Percentiles rank a stretch among this genome's conserved stretches.
These are phyloP conservation scores for Papilio demoleus DNA, from an alignment of 2,888 invertebrate species.

Conservation along the genomic window DNA sequence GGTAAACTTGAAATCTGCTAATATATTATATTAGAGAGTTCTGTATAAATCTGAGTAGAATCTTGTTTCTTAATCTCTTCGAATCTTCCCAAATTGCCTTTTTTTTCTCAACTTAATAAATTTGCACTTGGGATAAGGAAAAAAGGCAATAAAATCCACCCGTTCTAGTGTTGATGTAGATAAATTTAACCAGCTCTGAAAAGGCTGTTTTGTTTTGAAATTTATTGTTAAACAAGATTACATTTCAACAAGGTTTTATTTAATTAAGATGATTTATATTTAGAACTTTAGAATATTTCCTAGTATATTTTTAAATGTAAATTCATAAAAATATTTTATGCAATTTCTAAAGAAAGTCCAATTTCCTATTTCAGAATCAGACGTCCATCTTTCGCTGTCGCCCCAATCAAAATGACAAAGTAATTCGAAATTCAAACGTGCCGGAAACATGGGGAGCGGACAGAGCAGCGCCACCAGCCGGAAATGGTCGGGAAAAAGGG, in stretches of 20 bases:
- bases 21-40: too few relatives aligned
- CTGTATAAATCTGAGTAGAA: background rate
- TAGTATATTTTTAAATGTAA: background rate
- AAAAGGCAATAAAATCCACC: conserved; percentile 15
- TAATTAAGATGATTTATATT: background rate
- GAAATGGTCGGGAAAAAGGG: conserved; percentile 60
- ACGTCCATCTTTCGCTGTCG: conserved; percentile 42
- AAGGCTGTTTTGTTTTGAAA: conserved; percentile 6
- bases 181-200: conserved; percentile 5
- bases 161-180: conserved; percentile 28
- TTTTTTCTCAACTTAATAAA: conserved; percentile 25
- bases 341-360: conserved; percentile 15
- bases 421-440: conserved; percentile 47
- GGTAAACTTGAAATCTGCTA: too few relatives aligned
- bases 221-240: conserved; percentile 13
- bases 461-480: conserved; percentile 64
- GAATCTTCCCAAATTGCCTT: conserved; percentile 15
- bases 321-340: background rate
- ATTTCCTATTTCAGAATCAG: conserved; percentile 48
- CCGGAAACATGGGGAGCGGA: conserved; percentile 66
- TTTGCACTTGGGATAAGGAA: conserved; percentile 16
- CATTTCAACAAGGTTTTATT: background rate
- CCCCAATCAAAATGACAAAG: conserved; percentile 51
- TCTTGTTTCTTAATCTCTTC: background rate
- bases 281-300: background rate